These are phyloP conservation scores for Nomada flava DNA, from an alignment of 2,888 invertebrate genomes.

Conservation along the genomic window DNA sequence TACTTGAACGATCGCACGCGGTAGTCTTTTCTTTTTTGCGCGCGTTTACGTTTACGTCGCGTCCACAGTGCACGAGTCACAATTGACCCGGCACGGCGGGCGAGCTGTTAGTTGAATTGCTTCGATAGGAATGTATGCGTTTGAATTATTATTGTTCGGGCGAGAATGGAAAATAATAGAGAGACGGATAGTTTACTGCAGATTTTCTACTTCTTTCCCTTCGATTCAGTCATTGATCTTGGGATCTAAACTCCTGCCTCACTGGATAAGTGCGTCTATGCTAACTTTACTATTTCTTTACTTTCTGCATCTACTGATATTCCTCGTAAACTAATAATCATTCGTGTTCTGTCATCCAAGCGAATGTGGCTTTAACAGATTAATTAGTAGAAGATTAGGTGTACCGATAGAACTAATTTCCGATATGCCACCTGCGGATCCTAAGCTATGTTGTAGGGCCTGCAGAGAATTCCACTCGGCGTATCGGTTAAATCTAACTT, in stretches of 20 bases:
- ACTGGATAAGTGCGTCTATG: conserved; percentile 52
- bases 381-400: neutral
- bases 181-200: too few species aligned
- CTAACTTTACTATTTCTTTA: conserved; percentile 61
- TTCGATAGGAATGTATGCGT: too few species aligned
- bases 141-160: too few species aligned
- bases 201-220: conserved; percentile 9
- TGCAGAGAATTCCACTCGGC: conserved; percentile 78
- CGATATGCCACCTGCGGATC: conserved; percentile 78
- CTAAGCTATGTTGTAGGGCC: conserved; percentile 80
- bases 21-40: too few species aligned
- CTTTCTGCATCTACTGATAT: conserved; percentile 53
- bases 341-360: conserved; percentile 37
- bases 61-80: too few species aligned
- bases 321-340: conserved; percentile 31
- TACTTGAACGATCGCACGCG: too few species aligned
- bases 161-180: too few species aligned
- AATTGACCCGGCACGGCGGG: too few species aligned
- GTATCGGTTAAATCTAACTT: conserved; percentile 62
- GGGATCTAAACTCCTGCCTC: conserved; percentile 61
- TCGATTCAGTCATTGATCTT: conserved; percentile 43
- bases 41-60: too few species aligned
- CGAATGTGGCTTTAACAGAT: neutral
- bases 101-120: too few species aligned
- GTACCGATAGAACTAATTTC: neutral